phyloP scores from a whole-genome alignment of 2,797 vertebrate species.

The Rhinoraja longicauda region DNA sequence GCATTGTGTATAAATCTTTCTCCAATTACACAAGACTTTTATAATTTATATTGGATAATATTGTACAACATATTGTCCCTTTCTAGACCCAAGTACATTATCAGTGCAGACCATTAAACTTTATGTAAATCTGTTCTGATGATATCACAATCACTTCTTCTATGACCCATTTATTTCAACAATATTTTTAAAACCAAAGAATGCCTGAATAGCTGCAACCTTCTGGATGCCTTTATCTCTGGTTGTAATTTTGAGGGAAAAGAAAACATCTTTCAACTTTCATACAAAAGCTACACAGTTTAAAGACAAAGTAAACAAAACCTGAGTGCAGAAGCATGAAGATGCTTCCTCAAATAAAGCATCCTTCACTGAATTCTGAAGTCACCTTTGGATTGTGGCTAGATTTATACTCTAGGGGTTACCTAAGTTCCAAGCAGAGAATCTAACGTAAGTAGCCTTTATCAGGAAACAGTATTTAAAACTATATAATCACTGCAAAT shows the following conservation, averaged over 20 bases:
- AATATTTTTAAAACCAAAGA: background rate
- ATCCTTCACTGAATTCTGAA: background rate
- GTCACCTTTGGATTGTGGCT: background rate
- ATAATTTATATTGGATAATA: background rate
- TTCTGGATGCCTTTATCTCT: background rate
- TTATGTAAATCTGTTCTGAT: background rate
- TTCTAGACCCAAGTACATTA: background rate
- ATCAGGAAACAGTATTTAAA: too few relatives aligned
- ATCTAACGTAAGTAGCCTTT: background rate
- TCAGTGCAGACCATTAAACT: background rate
- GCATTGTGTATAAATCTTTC: too few relatives aligned
- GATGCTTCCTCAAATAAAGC: background rate
- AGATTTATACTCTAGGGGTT: background rate
- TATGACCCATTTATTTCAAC: background rate
- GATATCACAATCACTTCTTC: background rate
- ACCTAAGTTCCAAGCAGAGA: background rate
- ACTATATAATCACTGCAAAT: background rate
- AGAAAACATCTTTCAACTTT: background rate
- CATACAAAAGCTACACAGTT: background rate
- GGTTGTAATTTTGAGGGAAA: background rate
- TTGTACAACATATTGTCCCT: background rate
- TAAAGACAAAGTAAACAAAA: background rate
- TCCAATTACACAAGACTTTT: too few relatives aligned
- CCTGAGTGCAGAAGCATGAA: background rate
- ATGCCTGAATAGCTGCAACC: background rate